Percentiles rank a stretch among this genome's conserved stretches.
phyloP scores from a whole-genome alignment of 2,888 invertebrate genomes.

The Aspidapion aeneum region DNA sequence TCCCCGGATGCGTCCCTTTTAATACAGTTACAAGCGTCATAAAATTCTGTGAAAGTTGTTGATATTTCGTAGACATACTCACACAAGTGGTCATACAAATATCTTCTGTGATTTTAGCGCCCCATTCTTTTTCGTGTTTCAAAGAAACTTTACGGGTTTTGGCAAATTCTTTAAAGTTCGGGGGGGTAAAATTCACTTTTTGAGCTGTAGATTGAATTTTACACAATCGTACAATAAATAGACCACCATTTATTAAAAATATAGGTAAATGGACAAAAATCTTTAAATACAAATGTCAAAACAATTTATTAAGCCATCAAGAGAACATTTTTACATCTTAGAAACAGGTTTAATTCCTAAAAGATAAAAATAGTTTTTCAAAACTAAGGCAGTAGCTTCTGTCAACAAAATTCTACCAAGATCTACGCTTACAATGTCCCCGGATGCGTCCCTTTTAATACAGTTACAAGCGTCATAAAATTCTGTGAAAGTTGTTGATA shows the following conservation, averaged over 20 bases:
- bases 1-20: slow-evolving; percentile 84
- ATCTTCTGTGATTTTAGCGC: slow-evolving; percentile 78
- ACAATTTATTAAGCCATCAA: too few relatives aligned
- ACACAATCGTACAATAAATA: too few relatives aligned
- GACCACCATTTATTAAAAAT: too few relatives aligned
- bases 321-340: slow-evolving; percentile 76
- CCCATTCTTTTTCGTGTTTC: slow-evolving; percentile 91
- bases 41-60: slow-evolving; percentile 94
- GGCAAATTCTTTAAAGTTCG: slow-evolving; percentile 60
- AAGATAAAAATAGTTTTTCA: slow-evolving; percentile 85
- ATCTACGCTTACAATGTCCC: slow-evolving; percentile 78
- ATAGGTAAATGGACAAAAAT: too few relatives aligned
- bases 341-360: slow-evolving; percentile 89
- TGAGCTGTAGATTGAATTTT: slow-evolving; percentile 85
- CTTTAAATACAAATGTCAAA: too few relatives aligned
- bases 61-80: slow-evolving; percentile 94
- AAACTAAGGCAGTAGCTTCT: slow-evolving; percentile 85
- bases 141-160: slow-evolving; percentile 62
- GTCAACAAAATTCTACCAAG: slow-evolving; percentile 84
- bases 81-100: slow-evolving; percentile 80
- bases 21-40: slow-evolving; percentile 96
- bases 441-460: slow-evolving; percentile 83
- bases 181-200: slow-evolving; percentile 64
- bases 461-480: slow-evolving; percentile 98
- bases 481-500: slow-evolving; percentile 90